Conservation (phyloP, 1,140 invertebrate species). For the Listronotus oregonensis region DNA sequence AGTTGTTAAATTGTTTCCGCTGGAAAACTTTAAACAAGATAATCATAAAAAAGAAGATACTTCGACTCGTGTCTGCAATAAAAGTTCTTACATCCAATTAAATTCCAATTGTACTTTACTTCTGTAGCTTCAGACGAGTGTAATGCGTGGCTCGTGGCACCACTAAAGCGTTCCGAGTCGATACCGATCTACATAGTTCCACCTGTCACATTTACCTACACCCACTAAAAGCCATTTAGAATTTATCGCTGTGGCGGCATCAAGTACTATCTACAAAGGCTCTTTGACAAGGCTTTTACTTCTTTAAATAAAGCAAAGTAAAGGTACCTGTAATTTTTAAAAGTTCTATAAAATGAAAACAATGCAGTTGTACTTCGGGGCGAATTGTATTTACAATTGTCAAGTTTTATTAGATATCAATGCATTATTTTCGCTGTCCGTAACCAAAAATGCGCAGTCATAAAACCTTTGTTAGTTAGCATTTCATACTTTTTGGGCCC, state of each 20-base stretch:
- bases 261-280: neutral
- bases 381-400: no score
- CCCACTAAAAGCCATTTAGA: neutral
- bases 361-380: no score
- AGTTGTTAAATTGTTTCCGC: no score
- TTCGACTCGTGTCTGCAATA: no score
- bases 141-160: conserved; percentile 9
- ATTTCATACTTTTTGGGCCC: no score
- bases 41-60: no score
- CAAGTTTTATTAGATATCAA: no score
- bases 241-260: conserved; percentile 12
- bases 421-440: no score
- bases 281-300: neutral
- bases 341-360: no score
- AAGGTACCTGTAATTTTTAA: neutral
- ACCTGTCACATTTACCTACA: conserved; percentile 15
- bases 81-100: neutral
- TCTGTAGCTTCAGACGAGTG: neutral
- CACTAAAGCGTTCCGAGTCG: conserved; percentile 1
- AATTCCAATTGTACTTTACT: neutral
- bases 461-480: no score
- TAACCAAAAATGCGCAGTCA: no score
- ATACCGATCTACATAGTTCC: conserved; percentile 11
- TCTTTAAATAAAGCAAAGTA: neutral
- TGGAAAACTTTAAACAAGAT: no score